Conservation (phyloP, 2,113 vertebrate genomes). For the Forbesichthys papilliferus region DNA sequence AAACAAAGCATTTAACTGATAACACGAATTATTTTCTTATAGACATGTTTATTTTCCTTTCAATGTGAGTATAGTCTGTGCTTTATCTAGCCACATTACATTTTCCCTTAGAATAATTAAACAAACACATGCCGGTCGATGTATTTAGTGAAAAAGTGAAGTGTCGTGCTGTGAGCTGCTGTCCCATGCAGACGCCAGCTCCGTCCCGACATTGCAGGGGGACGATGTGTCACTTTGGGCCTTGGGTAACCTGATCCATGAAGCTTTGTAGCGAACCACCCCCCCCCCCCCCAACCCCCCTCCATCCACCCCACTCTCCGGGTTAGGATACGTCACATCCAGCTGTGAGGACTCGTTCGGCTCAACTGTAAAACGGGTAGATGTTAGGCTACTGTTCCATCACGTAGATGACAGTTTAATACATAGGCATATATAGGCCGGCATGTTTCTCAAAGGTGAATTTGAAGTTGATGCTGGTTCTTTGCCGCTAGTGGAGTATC, state of each 20-base stretch:
- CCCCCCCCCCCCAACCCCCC: slow-evolving; percentile 19
- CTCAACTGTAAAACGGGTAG: slow-evolving; percentile 55
- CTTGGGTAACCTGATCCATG: slow-evolving; percentile 59
- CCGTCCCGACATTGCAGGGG: slow-evolving; percentile 21
- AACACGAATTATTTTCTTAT: no score
- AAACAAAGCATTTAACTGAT: no score
- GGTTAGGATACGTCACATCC: slow-evolving; percentile 50
- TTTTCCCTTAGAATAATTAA: not conserved
- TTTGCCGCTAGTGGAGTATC: no score
- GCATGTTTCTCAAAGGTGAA: not conserved
- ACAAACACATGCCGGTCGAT: not conserved
- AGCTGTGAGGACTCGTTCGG: slow-evolving; percentile 60
- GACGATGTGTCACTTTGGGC: slow-evolving; percentile 46
- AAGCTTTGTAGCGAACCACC: slow-evolving; percentile 47
- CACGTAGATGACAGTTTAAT: slow-evolving; percentile 25
- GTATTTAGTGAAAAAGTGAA: not conserved
- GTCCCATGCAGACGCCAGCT: not conserved
- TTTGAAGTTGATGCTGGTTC: no score
- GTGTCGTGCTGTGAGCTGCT: not conserved
- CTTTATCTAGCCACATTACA: no score
- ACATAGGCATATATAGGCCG: no score
- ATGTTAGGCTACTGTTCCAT: not conserved
- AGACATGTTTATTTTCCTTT: no score
- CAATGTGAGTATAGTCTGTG: no score
- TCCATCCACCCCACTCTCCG: slow-evolving; percentile 8